Conservation (phyloP, 1,140 invertebrate species). For the Drosophila novamexicana region DNA sequence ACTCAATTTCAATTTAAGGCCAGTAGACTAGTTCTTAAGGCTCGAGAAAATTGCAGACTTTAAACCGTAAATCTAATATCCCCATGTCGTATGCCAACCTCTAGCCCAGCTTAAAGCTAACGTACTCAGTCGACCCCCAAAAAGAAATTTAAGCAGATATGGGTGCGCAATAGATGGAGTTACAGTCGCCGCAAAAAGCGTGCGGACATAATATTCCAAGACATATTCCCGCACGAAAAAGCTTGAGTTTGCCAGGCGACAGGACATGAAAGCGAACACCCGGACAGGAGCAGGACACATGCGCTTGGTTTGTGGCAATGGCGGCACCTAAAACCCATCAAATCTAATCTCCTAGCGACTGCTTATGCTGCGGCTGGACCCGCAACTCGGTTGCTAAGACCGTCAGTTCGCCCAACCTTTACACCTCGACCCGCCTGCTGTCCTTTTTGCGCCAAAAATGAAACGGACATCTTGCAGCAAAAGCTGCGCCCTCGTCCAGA, state of each 20-base stretch:
- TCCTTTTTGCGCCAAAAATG: constrained; percentile 51
- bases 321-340: constrained; percentile 78
- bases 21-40: too few species aligned
- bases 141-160: constrained; percentile 6
- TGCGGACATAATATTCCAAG: constrained; percentile 30
- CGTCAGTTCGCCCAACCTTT: neutral
- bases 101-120: neutral
- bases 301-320: constrained; percentile 51
- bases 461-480: constrained; percentile 73
- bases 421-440: neutral
- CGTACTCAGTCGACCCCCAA: constrained; percentile 21
- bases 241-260: constrained; percentile 24
- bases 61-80: too few species aligned
- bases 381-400: constrained; percentile 64
- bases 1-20: too few species aligned
- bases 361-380: constrained; percentile 62
- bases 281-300: constrained; percentile 17
- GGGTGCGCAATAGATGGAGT: constrained; percentile 7
- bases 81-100: too few species aligned
- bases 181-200: constrained; percentile 25
- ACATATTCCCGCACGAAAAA: constrained; percentile 17
- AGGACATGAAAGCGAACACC: constrained; percentile 25
- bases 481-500: constrained; percentile 59
- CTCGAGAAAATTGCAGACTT: too few species aligned
- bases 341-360: constrained; percentile 80